Evolutionary conservation across 2,113 vertebrate species (phyloP).

Genomic region (Paramormyrops kingsleyae): DNA sequence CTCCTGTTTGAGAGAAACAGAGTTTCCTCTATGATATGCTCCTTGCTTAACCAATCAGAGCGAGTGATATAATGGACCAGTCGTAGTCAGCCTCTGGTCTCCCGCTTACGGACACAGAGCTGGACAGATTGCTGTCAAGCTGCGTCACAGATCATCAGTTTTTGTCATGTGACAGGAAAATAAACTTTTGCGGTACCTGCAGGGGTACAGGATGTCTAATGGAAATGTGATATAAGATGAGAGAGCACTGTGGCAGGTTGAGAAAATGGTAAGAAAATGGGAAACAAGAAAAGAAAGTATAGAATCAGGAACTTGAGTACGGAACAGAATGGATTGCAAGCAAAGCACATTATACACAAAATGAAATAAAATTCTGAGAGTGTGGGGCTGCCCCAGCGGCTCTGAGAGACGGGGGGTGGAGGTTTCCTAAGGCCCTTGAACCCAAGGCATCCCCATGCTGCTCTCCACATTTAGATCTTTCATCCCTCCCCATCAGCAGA

Average conservation of each 20-base stretch:
- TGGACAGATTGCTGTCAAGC: background rate
- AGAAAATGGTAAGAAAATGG: background rate
- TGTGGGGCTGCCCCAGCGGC: background rate
- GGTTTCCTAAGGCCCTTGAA: background rate
- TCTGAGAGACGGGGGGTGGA: background rate
- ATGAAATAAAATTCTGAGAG: background rate
- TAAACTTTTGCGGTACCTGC: background rate
- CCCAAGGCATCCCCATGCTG: background rate
- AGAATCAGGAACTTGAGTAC: background rate
- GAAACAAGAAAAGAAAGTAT: background rate
- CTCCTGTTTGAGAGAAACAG: background rate
- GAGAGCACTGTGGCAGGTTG: background rate
- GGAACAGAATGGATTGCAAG: background rate
- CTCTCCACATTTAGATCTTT: slow-evolving; percentile 24
- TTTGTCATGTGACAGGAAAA: background rate
- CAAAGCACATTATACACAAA: background rate
- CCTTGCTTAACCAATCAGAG: background rate
- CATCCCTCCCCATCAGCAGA: slow-evolving; percentile 31
- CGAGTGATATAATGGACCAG: background rate
- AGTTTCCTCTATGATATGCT: background rate
- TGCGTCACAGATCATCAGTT: background rate
- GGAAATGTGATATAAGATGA: background rate
- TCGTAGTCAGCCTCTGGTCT: background rate
- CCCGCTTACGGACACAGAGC: background rate
- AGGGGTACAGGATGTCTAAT: background rate